Conservation (phyloP, 2,888 invertebrate genomes). For the Penaeus monodon region DNA sequence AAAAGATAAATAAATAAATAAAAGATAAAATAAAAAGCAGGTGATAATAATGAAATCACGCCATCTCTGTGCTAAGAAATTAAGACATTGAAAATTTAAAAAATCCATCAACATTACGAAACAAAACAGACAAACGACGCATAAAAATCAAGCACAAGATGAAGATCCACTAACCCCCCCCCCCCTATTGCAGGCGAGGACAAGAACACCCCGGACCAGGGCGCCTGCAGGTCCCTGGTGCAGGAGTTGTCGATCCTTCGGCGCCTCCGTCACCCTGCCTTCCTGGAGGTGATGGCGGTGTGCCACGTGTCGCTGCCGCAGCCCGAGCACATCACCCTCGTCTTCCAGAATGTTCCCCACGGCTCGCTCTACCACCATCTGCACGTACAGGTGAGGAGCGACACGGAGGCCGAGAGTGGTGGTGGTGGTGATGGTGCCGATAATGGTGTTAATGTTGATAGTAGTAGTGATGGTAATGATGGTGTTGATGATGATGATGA, state of each 20-base stretch:
- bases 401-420: background rate
- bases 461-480: too few relatives aligned
- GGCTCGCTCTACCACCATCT: slow-evolving; percentile 71
- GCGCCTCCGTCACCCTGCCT: slow-evolving; percentile 69
- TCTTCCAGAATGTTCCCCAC: slow-evolving; percentile 70
- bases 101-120: too few relatives aligned
- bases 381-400: slow-evolving; percentile 67
- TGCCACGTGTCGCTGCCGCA: slow-evolving; percentile 67
- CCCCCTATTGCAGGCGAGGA: slow-evolving; percentile 29
- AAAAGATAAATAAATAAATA: too few relatives aligned
- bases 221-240: slow-evolving; percentile 60
- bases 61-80: too few relatives aligned
- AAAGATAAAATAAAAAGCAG: too few relatives aligned
- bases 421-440: background rate
- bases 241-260: slow-evolving; percentile 64
- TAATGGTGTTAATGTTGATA: too few relatives aligned
- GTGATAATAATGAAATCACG: too few relatives aligned
- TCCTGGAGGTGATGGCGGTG: slow-evolving; percentile 71
- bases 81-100: too few relatives aligned
- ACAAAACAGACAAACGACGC: too few relatives aligned
- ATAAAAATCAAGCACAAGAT: too few relatives aligned
- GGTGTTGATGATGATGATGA: too few relatives aligned
- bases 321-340: slow-evolving; percentile 69
- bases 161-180: too few relatives aligned
- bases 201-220: slow-evolving; percentile 52